Percentiles rank a stretch among this genome's conserved stretches.
phyloP scores from a whole-genome alignment of 1,140 invertebrate species.

The Arctopsyche grandis region DNA sequence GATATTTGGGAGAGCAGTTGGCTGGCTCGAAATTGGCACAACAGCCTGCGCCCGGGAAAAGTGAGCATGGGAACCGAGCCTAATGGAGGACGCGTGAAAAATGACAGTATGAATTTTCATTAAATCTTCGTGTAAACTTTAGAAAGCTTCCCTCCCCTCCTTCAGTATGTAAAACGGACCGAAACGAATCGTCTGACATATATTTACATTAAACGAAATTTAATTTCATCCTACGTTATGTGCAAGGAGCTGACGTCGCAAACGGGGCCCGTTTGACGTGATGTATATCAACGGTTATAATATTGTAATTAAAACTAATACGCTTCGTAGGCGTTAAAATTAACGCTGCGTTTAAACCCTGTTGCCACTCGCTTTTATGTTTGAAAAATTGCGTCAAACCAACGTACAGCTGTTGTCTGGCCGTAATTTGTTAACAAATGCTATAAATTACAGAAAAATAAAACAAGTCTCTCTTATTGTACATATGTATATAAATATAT shows the following conservation, averaged over 20 bases:
- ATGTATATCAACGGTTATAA: slow-evolving; percentile 26
- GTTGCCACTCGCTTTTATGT: background rate
- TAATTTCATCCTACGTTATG: slow-evolving; percentile 4
- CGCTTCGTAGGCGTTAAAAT: background rate
- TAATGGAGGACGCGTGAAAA: slow-evolving; percentile 28
- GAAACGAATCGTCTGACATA: slow-evolving; percentile 16
- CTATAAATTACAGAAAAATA: no score
- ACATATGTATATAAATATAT: no score
- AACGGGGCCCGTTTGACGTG: slow-evolving; percentile 7
- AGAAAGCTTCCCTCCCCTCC: background rate
- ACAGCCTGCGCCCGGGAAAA: background rate
- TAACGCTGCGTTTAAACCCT: background rate
- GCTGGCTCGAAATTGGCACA: background rate
- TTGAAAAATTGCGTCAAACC: background rate
- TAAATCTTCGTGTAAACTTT: slow-evolving; percentile 29
- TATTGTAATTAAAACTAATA: slow-evolving; percentile 31
- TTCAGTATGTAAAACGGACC: background rate
- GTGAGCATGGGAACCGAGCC: background rate
- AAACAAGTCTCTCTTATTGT: no score
- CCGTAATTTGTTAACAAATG: no score
- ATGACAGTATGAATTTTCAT: slow-evolving; percentile 41
- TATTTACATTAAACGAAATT: slow-evolving; percentile 26
- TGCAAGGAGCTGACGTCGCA: background rate
- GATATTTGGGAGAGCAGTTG: background rate
- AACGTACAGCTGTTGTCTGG: no score